Evolutionary conservation across 2,113 vertebrate genomes (phyloP), one percentile per base, ranked within the genome.

Genomic region (Charina bottae): DNA sequence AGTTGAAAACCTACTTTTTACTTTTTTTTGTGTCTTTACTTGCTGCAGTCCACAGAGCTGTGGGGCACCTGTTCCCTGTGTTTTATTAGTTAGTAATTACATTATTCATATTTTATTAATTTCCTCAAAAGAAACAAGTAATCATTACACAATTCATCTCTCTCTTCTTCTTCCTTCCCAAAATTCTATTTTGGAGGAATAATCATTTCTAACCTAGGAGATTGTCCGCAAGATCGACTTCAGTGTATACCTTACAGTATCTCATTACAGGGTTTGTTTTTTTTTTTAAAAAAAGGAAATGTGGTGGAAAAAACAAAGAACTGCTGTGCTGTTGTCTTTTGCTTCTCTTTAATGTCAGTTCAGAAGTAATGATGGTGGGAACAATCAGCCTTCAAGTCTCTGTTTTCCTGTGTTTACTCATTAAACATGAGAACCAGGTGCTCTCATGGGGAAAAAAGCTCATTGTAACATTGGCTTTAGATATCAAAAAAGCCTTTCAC

Each of bases 321-420:
- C 96, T 95, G 95, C 97, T 97, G 96, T 94, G 97, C 96, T 95
- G 96, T 97, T 96, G 94, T 95, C 95, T 95, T 96, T 94, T 94
- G 56, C 93, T 91, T 72, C 3, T 8, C 96, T 97, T 96, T 94
- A 92, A 95, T 96, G 92, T 93, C 0, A n/a, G 91, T 94, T 95
- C 95, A 95, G 89, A 96, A 95, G 94, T 95, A 94, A 96, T 95
- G 96, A 97, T 96, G 96, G 95, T 94, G 95, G 95, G 96, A 97
- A 96, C 96, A 97, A 97, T 96, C 96, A 93, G 96, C 94, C 95
- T 95, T 95, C 96, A 95, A 94, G 95, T 95, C 94, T 95, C 96
- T 93, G 93, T 95, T 96, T 96, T 96, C 95, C 95, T 89, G 93
- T 97, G 97, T 97, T 97, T 97, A 97, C 97, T 96, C 97, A 97